phyloP scores from a whole-genome alignment of 2,888 invertebrate genomes.

The Drosophila peninsularis region DNA sequence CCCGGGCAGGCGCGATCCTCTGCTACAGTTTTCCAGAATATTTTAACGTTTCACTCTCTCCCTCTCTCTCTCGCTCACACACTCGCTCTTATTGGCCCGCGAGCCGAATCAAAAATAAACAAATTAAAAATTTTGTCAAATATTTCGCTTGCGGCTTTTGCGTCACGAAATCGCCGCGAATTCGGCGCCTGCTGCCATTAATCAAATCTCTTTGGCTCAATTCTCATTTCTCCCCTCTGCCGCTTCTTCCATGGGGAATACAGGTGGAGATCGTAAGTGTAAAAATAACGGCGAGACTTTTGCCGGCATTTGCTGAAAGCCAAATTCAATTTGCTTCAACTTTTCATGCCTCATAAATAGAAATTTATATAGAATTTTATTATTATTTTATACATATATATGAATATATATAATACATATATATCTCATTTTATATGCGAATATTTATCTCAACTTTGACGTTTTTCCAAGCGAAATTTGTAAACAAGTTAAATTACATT shows the following conservation, averaged over 20 bases:
- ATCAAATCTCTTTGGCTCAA: conserved; percentile 47
- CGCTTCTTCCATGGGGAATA: not conserved
- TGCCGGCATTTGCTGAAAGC: conserved; percentile 21
- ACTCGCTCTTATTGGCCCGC: not conserved
- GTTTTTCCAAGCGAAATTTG: conserved; percentile 26
- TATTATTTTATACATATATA: not conserved
- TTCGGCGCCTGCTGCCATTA: conserved; percentile 46
- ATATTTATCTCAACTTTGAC: not conserved
- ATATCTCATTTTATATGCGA: not conserved
- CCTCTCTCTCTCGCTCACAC: not conserved
- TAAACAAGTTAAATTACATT: conserved; percentile 25
- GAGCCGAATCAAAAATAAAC: not conserved
- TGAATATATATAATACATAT: not conserved
- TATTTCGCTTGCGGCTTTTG: conserved; percentile 14
- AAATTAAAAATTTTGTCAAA: conserved; percentile 3
- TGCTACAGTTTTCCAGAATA: conserved; percentile 9
- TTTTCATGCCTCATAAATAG: not conserved
- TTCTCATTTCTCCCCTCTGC: not conserved
- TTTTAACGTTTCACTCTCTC: not conserved
- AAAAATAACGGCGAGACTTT: conserved; percentile 11
- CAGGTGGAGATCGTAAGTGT: conserved; percentile 1
- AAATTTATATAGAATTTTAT: not conserved
- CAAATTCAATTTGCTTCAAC: not conserved
- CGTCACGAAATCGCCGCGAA: conserved; percentile 27
- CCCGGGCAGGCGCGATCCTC: not conserved